phyloP scores from a whole-genome alignment of 2,113 vertebrate species.

The Edolisoma coerulescens region DNA sequence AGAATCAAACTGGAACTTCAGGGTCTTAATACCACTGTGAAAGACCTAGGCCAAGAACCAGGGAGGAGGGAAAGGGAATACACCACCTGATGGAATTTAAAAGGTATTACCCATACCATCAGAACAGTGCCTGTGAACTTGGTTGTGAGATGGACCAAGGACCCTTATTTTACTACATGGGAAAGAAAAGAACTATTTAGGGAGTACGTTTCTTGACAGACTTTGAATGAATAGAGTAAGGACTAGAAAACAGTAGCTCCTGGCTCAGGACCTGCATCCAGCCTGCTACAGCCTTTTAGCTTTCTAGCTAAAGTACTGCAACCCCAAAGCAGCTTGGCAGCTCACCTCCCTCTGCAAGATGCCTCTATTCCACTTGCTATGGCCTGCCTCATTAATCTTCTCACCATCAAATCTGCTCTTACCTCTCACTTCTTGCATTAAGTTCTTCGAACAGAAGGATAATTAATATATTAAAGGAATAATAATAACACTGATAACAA shows the following conservation, averaged over 20 bases:
- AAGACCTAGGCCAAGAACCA: neutral
- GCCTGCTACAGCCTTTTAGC: neutral
- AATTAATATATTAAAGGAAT: conserved; percentile 65
- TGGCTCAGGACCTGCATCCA: neutral
- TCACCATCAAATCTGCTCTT: conserved; percentile 39
- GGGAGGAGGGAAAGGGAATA: neutral
- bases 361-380: conserved; percentile 24
- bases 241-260: neutral
- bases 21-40: neutral
- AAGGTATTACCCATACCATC: neutral
- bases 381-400: conserved; percentile 48
- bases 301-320: neutral
- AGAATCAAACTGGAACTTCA: neutral
- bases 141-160: neutral
- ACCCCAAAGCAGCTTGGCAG: neutral
- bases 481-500: conserved; percentile 70
- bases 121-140: neutral
- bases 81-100: neutral
- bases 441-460: conserved; percentile 53
- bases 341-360: neutral
- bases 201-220: neutral
- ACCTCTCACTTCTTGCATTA: conserved; percentile 57
- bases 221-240: neutral
- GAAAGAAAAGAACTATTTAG: neutral
- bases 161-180: neutral